These are phyloP conservation scores for Borostomias antarcticus DNA, from an alignment of 2,797 vertebrate genomes.

Conservation along the genomic window DNA sequence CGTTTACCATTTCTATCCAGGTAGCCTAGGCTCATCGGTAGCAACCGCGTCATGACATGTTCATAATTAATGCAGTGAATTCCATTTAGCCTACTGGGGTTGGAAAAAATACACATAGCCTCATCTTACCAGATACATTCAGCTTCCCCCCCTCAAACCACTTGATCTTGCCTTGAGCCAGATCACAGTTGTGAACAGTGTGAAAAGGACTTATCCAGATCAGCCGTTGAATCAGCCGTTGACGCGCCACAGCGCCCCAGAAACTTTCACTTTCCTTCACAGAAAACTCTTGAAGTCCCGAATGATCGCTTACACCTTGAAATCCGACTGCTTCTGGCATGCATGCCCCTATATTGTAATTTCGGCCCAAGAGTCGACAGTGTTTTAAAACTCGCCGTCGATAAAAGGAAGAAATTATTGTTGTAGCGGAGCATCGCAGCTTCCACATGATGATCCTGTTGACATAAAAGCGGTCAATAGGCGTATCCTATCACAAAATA, in stretches of 20 bases:
- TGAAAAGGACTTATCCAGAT: slow-evolving; percentile 83
- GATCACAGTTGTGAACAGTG: slow-evolving; percentile 78
- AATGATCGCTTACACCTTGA: slow-evolving; percentile 46
- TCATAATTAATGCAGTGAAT: neutral
- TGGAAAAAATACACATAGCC: neutral
- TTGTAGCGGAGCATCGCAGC: slow-evolving; percentile 26
- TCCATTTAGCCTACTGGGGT: no score
- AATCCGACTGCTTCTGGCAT: slow-evolving; percentile 66
- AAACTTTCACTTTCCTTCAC: slow-evolving; percentile 75
- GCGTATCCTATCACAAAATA: neutral
- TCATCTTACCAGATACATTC: slow-evolving; percentile 88
- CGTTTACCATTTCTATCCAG: no score
- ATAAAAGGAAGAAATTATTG: neutral
- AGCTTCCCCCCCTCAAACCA: slow-evolving; percentile 92
- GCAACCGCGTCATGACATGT: neutral
- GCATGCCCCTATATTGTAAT: slow-evolving; percentile 41
- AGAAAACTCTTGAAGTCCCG: slow-evolving; percentile 72
- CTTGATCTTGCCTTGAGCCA: slow-evolving; percentile 68
- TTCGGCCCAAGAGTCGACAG: slow-evolving; percentile 9
- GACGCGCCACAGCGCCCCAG: slow-evolving; percentile 84
- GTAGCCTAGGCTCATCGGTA: no score
- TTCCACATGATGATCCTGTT: slow-evolving; percentile 42
- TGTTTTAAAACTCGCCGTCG: slow-evolving; percentile 22
- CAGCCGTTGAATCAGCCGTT: no score
- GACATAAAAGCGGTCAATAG: neutral